phyloP scores from a whole-genome alignment of 2,888 invertebrate species.

The Nineta flava region DNA sequence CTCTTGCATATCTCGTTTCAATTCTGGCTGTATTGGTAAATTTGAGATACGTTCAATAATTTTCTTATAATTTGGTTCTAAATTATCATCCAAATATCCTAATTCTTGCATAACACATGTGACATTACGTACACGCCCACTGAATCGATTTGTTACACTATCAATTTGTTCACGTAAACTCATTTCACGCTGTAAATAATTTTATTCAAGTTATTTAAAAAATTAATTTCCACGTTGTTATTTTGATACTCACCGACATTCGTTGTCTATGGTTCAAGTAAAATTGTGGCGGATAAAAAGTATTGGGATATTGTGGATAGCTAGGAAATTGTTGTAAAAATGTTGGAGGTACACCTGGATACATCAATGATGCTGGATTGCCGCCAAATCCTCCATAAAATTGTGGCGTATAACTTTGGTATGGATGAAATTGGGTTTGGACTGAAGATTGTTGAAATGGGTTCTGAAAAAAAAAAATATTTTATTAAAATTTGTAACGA shows the following conservation, averaged over 20 bases:
- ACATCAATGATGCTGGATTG: slow-evolving; percentile 27
- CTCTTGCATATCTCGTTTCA: slow-evolving; percentile 47
- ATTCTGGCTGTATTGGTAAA: slow-evolving; percentile 41
- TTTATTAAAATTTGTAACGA: too few relatives aligned
- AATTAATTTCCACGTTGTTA: neutral
- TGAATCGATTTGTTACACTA: slow-evolving; percentile 34
- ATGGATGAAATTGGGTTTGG: slow-evolving; percentile 32
- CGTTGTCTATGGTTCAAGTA: slow-evolving; percentile 26
- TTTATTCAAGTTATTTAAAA: neutral
- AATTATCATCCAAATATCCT: slow-evolving; percentile 46
- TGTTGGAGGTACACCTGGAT: slow-evolving; percentile 20
- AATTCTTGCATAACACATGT: slow-evolving; percentile 58
- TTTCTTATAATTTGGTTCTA: slow-evolving; percentile 48
- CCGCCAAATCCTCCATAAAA: slow-evolving; percentile 31
- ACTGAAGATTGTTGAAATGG: neutral
- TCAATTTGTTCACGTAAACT: slow-evolving; percentile 45
- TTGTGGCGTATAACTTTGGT: slow-evolving; percentile 21
- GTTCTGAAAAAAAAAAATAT: slow-evolving; percentile 1
- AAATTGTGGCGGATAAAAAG: slow-evolving; percentile 23
- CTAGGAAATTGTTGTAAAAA: slow-evolving; percentile 28
- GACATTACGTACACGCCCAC: slow-evolving; percentile 39
- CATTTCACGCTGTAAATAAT: slow-evolving; percentile 34
- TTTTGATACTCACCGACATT: slow-evolving; percentile 37
- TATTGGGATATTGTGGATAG: slow-evolving; percentile 27
- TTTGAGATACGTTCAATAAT: slow-evolving; percentile 43